These are phyloP conservation scores for Cabera pusaria DNA, from an alignment of 2,888 invertebrate genomes.

Conservation along the genomic window DNA sequence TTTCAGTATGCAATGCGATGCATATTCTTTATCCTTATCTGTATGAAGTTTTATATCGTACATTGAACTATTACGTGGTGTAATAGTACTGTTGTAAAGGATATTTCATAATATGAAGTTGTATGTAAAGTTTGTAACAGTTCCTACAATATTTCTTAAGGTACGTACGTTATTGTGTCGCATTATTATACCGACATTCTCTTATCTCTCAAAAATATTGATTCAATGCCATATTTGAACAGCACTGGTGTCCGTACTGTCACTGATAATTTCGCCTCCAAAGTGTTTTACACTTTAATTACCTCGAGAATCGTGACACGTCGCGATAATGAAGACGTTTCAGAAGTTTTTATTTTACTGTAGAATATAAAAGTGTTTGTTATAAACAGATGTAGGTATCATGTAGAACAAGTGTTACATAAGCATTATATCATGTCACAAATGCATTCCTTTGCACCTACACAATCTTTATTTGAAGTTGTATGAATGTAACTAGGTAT, in stretches of 20 bases:
- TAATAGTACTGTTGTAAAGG: conserved; percentile 9
- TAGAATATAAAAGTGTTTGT: no score
- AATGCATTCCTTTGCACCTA: conserved; percentile 15
- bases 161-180: no score
- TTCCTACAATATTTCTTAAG: no score
- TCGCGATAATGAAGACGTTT: conserved; percentile 22
- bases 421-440: conserved; percentile 4
- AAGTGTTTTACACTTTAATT: conserved; percentile 38
- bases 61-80: conserved; percentile 33
- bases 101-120: conserved; percentile 20
- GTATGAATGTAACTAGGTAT: conserved; percentile 8
- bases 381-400: no score
- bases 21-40: conserved; percentile 38
- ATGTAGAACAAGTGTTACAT: conserved; percentile 3
- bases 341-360: conserved; percentile 8
- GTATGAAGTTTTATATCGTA: conserved; percentile 40
- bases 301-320: conserved; percentile 27
- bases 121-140: no score
- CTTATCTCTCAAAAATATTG: conserved; percentile 49
- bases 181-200: conserved; percentile 11
- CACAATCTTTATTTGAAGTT: conserved; percentile 18
- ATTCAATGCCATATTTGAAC: conserved; percentile 44
- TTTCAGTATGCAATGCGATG: conserved; percentile 11
- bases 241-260: conserved; percentile 23
- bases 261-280: conserved; percentile 34